A percentile compares a stretch with the other conserved stretches of the same genome.
Evolutionary conservation across 2,888 invertebrate genomes (phyloP).

Genomic region (Galerucella nymphaeae): DNA sequence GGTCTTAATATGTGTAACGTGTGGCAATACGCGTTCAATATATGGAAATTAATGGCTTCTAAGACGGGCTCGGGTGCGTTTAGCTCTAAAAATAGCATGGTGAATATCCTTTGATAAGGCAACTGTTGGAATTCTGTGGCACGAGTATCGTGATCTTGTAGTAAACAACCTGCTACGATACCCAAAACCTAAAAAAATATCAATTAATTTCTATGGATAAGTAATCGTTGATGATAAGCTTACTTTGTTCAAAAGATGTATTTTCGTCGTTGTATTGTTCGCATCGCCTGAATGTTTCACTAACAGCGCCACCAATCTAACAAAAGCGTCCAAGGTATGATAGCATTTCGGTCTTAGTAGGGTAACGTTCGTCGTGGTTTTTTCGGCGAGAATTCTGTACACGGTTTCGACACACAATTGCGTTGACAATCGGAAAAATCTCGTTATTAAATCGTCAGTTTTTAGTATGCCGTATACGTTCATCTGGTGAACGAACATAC

Average conservation of each 20-base stretch:
- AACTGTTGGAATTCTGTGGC: conserved; percentile 93
- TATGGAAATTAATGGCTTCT: conserved; percentile 94
- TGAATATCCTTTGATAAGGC: conserved; percentile 96
- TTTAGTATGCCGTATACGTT: conserved; percentile 95
- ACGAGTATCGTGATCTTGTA: conserved; percentile 96
- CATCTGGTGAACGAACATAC: conserved; percentile 95
- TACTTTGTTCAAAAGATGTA: conserved; percentile 92
- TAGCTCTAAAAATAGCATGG: conserved; percentile 96
- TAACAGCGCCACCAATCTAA: conserved; percentile 91
- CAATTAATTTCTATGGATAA: neutral
- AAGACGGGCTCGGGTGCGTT: conserved; percentile 93
- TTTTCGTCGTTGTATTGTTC: conserved; percentile 93
- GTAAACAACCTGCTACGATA: conserved; percentile 93
- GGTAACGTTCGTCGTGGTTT: conserved; percentile 68
- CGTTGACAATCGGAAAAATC: conserved; percentile 96
- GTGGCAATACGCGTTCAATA: conserved; percentile 95
- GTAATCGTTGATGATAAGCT: neutral
- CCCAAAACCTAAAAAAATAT: conserved; percentile 66
- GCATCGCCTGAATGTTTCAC: conserved; percentile 94
- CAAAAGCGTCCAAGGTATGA: conserved; percentile 94
- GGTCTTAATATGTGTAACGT: conserved; percentile 94
- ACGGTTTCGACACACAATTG: conserved; percentile 97
- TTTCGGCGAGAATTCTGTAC: conserved; percentile 84
- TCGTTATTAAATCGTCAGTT: conserved; percentile 95
- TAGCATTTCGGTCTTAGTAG: conserved; percentile 91